Percentiles rank a stretch among this genome's conserved stretches.
These are phyloP conservation scores for Cossypha polioptera DNA, from an alignment of 2,797 vertebrate species.

Conservation along the genomic window DNA sequence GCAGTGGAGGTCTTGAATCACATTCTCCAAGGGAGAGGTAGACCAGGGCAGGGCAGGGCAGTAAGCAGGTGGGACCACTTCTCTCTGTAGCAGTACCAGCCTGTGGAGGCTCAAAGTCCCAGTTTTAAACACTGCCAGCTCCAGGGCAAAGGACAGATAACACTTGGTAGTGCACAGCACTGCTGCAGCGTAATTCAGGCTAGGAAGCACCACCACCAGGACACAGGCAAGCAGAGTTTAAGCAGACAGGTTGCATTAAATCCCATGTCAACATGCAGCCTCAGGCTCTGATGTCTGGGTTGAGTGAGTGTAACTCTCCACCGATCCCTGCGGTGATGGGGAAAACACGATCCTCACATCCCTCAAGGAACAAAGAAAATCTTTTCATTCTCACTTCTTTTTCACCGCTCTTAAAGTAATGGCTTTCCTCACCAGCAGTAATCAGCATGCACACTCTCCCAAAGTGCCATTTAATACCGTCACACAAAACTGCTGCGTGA, in stretches of 20 bases:
- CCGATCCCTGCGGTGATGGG: not conserved
- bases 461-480: slow-evolving; percentile 33
- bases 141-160: not conserved
- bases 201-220: not conserved
- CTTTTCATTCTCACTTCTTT: not conserved
- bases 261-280: not conserved
- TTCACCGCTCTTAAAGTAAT: not conserved
- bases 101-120: not conserved
- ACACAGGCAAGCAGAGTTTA: not conserved
- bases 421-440: slow-evolving; percentile 31
- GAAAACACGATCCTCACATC: not conserved
- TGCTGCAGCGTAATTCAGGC: not conserved
- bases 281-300: not conserved
- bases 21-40: not conserved
- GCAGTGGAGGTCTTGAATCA: not conserved
- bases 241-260: slow-evolving; percentile 2
- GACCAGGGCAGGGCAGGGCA: not conserved
- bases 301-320: not conserved
- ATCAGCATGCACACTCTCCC: not conserved
- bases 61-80: not conserved
- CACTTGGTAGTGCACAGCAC: not conserved
- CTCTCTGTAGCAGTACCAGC: not conserved
- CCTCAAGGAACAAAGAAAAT: not conserved
- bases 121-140: not conserved
- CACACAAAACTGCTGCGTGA: slow-evolving; percentile 11